Evolutionary conservation across 1,140 invertebrate species (phyloP).

Genomic region (Episyrphus balteatus): DNA sequence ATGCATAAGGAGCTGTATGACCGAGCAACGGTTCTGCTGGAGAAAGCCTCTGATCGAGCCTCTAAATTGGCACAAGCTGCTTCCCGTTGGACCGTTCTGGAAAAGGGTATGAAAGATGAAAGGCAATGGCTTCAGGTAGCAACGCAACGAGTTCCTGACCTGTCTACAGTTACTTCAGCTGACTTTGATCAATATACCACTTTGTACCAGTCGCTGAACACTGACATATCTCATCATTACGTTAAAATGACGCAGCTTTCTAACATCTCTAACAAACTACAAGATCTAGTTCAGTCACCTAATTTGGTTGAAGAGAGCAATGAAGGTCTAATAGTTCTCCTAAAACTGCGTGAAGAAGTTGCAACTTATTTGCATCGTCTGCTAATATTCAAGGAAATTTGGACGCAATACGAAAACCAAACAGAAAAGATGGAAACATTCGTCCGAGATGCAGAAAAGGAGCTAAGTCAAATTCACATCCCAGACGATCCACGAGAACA

Average conservation of each 20-base stretch:
- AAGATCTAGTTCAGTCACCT: slow-evolving; percentile 58
- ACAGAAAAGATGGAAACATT: slow-evolving; percentile 62
- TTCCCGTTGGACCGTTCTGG: slow-evolving; percentile 66
- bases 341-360: slow-evolving; percentile 60
- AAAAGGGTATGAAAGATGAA: slow-evolving; percentile 72
- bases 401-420: slow-evolving; percentile 58
- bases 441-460: slow-evolving; percentile 57
- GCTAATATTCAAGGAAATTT: slow-evolving; percentile 61
- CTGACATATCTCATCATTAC: slow-evolving; percentile 66
- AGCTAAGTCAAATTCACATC: slow-evolving; percentile 43
- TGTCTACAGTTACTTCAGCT: slow-evolving; percentile 62
- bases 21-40: slow-evolving; percentile 59
- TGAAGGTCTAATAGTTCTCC: slow-evolving; percentile 53
- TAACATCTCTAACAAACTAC: slow-evolving; percentile 58
- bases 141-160: slow-evolving; percentile 65
- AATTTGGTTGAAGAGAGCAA: slow-evolving; percentile 58
- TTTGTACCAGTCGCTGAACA: slow-evolving; percentile 63
- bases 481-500: slow-evolving; percentile 42
- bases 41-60: slow-evolving; percentile 63
- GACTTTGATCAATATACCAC: slow-evolving; percentile 77
- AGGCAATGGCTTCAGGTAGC: slow-evolving; percentile 68
- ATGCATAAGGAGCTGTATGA: slow-evolving; percentile 66
- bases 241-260: slow-evolving; percentile 60
- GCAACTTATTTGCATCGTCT: slow-evolving; percentile 56
- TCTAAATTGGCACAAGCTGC: slow-evolving; percentile 73